phyloP scores from a whole-genome alignment of 2,113 vertebrate species.

The Bos taurus region DNA sequence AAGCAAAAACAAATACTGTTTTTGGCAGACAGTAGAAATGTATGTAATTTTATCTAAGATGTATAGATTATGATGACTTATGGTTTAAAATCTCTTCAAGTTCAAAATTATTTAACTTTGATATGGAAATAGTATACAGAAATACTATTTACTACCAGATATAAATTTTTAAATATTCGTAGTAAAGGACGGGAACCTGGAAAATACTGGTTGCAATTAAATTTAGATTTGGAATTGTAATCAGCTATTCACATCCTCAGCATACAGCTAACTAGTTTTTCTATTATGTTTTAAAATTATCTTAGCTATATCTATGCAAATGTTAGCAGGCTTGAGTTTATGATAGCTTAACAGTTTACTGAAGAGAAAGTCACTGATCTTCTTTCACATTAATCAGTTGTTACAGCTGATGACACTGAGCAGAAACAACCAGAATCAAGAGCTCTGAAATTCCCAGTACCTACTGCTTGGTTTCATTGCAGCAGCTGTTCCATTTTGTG shows the following conservation, averaged over 20 bases:
- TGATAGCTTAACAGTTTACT: conserved; percentile 8
- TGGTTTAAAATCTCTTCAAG: conserved; percentile 8
- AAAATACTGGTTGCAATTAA: conserved; percentile 29
- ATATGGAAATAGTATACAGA: conserved; percentile 7
- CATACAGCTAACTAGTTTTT: conserved; percentile 22
- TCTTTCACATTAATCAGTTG: background rate
- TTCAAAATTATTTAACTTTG: conserved; percentile 31
- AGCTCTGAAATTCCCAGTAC: background rate
- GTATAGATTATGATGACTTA: background rate
- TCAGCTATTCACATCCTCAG: background rate
- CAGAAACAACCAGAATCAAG: background rate
- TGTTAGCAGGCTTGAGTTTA: background rate
- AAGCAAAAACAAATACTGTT: background rate
- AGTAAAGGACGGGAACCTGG: background rate
- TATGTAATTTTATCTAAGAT: background rate
- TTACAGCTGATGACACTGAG: background rate
- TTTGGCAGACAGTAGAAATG: background rate
- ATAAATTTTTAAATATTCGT: background rate
- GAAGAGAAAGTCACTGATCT: background rate
- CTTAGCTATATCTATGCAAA: background rate
- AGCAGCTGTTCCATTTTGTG: background rate
- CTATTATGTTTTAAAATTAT: background rate
- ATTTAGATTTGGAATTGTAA: conserved; percentile 6
- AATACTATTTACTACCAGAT: conserved; percentile 9
- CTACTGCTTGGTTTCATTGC: background rate